Percentiles rank a stretch among this genome's conserved stretches.
Conservation (phyloP, 2,888 invertebrate species). For the Phortica okadai region DNA sequence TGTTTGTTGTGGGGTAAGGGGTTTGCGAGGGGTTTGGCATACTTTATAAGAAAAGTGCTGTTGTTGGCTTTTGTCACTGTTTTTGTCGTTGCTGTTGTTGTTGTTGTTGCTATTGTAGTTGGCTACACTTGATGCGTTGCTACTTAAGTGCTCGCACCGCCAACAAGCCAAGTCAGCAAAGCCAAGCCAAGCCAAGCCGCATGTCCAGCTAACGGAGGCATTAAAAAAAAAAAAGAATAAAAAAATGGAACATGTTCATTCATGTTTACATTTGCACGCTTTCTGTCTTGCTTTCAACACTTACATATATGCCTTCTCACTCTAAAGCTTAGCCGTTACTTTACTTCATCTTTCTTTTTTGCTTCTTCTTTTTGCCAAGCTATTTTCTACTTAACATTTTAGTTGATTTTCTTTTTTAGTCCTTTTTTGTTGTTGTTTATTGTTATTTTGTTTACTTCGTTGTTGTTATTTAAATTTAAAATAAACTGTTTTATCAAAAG, state of each 20-base stretch:
- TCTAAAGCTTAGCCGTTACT: background rate
- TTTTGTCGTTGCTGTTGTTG: constrained; percentile 32
- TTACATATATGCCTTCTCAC: background rate
- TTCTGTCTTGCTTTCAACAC: background rate
- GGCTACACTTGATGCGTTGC: constrained; percentile 15
- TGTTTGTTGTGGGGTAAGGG: background rate
- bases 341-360: background rate
- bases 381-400: background rate
- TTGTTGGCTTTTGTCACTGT: constrained; percentile 15
- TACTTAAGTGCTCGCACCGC: constrained; percentile 4
- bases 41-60: no score
- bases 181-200: background rate
- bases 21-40: background rate
- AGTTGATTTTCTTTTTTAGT: background rate
- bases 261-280: background rate
- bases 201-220: background rate
- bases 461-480: constrained; percentile 37
- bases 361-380: background rate
- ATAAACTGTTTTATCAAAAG: constrained; percentile 35
- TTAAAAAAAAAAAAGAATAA: background rate
- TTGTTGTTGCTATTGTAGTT: constrained; percentile 28
- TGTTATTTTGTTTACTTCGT: constrained; percentile 15
- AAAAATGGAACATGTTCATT: background rate
- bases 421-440: constrained; percentile 5
- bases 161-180: background rate